A percentile compares a stretch with the other conserved stretches of the same genome.
These are phyloP conservation scores for Drosophila novamexicana DNA, from an alignment of 1,140 invertebrate genomes.

Conservation along the genomic window DNA sequence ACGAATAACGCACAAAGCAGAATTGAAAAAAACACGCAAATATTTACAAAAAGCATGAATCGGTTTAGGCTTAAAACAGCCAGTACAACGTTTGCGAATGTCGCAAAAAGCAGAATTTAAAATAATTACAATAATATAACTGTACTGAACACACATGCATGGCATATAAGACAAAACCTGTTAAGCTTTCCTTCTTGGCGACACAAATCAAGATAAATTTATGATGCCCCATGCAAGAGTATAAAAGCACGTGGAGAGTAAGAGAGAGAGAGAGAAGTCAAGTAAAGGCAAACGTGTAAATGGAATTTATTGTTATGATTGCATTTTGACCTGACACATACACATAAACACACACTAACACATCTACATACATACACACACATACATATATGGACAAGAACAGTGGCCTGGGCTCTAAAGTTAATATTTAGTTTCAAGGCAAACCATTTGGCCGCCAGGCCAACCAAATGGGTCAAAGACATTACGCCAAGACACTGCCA, in stretches of 20 bases:
- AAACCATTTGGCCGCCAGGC: conserved; percentile 33
- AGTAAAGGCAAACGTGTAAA: conserved; percentile 67
- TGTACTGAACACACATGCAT: too few relatives aligned
- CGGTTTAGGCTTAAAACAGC: too few relatives aligned
- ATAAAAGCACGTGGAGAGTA: not conserved
- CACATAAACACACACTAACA: conserved; percentile 14
- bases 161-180: too few relatives aligned
- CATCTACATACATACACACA: not conserved
- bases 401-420: conserved; percentile 33
- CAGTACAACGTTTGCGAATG: too few relatives aligned
- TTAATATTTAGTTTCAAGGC: conserved; percentile 51
- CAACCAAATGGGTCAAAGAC: conserved; percentile 45
- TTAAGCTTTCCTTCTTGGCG: too few relatives aligned
- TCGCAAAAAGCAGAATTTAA: too few relatives aligned
- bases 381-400: not conserved
- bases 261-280: conserved; percentile 30
- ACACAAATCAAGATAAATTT: too few relatives aligned
- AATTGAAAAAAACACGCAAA: too few relatives aligned
- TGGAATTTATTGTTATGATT: conserved; percentile 79
- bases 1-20: too few relatives aligned
- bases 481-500: conserved; percentile 22
- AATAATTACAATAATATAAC: too few relatives aligned
- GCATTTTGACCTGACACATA: conserved; percentile 64
- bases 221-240: too few relatives aligned
- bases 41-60: too few relatives aligned